A percentile compares a stretch with the other conserved stretches of the same genome.
These are phyloP conservation scores for Semaprochilodus insignis DNA, from an alignment of 2,797 vertebrate species.

Conservation along the genomic window DNA sequence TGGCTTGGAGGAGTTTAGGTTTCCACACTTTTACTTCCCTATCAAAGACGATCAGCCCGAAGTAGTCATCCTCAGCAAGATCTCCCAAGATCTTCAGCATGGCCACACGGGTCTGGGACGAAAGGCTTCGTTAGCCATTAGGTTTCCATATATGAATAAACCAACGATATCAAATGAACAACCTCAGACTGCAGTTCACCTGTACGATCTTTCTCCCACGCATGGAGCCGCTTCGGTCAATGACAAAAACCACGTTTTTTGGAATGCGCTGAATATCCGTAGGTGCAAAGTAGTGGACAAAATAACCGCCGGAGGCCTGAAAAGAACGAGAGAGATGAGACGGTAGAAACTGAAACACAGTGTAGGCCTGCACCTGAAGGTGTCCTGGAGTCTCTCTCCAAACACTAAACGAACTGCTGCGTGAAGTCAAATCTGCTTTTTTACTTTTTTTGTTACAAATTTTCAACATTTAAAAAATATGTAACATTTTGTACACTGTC, in stretches of 20 bases:
- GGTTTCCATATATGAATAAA: no score
- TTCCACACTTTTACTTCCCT: conserved; percentile 74
- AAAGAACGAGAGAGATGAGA: neutral
- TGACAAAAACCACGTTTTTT: conserved; percentile 82
- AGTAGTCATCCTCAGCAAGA: conserved; percentile 83
- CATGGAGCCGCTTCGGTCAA: conserved; percentile 83
- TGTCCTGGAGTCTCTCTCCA: no score
- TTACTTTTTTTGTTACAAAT: no score
- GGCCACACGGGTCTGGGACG: conserved; percentile 83
- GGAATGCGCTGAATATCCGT: conserved; percentile 70
- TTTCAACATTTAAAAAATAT: no score
- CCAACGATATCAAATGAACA: no score
- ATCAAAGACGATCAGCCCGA: conserved; percentile 86
- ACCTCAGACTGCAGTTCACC: conserved; percentile 59
- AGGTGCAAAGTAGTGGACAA: conserved; percentile 83
- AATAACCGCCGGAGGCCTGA: conserved; percentile 73
- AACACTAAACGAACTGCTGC: no score
- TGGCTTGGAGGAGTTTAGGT: conserved; percentile 81
- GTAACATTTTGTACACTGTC: no score
- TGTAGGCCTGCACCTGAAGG: no score
- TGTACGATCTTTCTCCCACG: conserved; percentile 75
- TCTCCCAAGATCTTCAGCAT: conserved; percentile 87
- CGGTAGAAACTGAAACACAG: no score
- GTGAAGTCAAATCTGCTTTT: no score
- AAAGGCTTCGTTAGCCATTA: conserved; percentile 10